Conservation (phyloP, 2,113 vertebrate genomes). For the Xiphorhynchus elegans region DNA sequence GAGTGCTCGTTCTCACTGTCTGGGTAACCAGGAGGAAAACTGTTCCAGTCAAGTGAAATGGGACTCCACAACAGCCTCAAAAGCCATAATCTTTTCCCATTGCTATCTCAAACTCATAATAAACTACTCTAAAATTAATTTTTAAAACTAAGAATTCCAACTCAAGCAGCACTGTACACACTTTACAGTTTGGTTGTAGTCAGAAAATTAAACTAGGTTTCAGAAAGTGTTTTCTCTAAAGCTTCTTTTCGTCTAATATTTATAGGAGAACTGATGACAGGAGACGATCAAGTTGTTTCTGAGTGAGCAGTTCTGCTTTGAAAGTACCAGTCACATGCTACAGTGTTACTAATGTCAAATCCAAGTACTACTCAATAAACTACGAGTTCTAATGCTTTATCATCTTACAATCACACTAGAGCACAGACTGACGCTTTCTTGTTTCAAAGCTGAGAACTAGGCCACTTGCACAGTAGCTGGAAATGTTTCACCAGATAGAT, state of each 20-base stretch:
- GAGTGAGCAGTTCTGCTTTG: not conserved
- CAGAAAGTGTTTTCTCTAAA: not conserved
- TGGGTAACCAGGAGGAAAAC: not conserved
- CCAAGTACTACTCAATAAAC: not conserved
- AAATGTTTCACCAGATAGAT: not conserved
- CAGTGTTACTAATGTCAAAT: not conserved
- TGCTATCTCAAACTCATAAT: not conserved
- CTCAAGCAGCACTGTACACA: not conserved
- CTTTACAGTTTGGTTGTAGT: not conserved
- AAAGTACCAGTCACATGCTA: not conserved
- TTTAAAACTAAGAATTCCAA: not conserved
- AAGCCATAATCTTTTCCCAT: not conserved
- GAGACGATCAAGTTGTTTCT: not conserved
- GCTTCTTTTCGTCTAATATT: not conserved
- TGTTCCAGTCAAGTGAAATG: not conserved
- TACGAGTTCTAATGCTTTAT: not conserved
- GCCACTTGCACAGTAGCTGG: slow-evolving; percentile 19
- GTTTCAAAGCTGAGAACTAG: slow-evolving; percentile 15
- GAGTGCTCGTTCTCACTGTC: not conserved
- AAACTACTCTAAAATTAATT: not conserved
- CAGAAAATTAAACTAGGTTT: not conserved
- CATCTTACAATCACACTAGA: not conserved
- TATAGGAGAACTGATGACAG: not conserved
- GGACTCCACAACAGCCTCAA: not conserved
- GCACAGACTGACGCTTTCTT: not conserved